Base-by-base conservation (phyloP, 2,888 invertebrate genomes). In the Lasioglossum morio region DNA sequence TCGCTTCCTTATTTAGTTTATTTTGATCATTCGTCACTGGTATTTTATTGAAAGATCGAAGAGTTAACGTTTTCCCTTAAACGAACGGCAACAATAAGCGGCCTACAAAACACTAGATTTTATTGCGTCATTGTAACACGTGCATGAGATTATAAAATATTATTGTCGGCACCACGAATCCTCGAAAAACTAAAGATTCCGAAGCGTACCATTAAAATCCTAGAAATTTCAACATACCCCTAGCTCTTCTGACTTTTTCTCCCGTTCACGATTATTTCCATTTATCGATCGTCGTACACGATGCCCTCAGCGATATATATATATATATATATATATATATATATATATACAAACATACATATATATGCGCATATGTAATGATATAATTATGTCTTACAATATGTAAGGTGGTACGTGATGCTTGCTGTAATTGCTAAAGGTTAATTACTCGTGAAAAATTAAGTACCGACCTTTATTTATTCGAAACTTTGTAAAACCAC, bases 151-250 rank as follows among this genome's bases (percentile, higher is more conserved):
- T 87, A 81, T 70, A 60, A 91, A 79, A 43, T 86, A 88, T 91
- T 91, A 91, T 91, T 91, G 88, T 91, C 90, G 72, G 57, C 79
- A 90, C 75, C 72, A 77, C 82, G 70, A 85, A 85, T 81, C 73
- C 7, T 81, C 57, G 66, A 70, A 70, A 82, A 88, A 88, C 75
- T 81, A 84, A 90, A 82, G 77, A 37, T 66, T 79, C 66, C 66
- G 23, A 87, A 84, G 78, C 77, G 81, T 69, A 66, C 40, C 48
- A 69, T 84, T 81, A 12, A n/a, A 79, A 46, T 27, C 23, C 72
- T 86, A 87, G 10, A 72, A 76, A 72, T 30, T 40, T 74, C 60
- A 78, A 79, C 46, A 27, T 30, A 48, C 60, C n/a, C 12, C 46
- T 16, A 40, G 77, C 48, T 14, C 72, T 23, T 4, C 27, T 46